Base-by-base conservation (phyloP, 2,113 vertebrate species). In the Siniperca chuatsi region DNA sequence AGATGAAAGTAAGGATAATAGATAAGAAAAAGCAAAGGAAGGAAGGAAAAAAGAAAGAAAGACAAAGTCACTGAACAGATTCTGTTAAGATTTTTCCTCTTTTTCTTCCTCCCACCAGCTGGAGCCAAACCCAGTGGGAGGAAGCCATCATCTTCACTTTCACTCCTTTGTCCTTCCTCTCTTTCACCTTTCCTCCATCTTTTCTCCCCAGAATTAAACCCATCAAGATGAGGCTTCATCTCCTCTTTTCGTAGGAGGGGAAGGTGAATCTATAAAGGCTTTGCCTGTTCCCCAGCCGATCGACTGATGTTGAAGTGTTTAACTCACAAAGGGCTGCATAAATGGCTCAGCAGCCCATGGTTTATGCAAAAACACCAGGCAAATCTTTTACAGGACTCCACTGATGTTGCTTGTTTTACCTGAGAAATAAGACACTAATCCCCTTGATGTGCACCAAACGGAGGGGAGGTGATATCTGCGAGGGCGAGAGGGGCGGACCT, bases 341-440 rank as follows among this genome's bases (percentile, higher is more conserved):
- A 92, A 89, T n/a, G 55, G 82, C 79, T 85, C 70, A 20, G 75
- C 75, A 44, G 81, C 61, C 25, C 11, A 2, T 1, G 54, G 35
- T 87, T 90, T 87, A 89, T 87, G 88, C 88, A 89, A 69, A 89
- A 69, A 29, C 78, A 46, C 74, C 48, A 21, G n/a, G 69, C 37
- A 54, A 80, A 84, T 89, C 65, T 77, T 71, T 40, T 9, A 61
- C 84, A 83, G 88, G 74, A 70, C 82, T 80, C 75, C 79, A 89
- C 65, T 89, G 91, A 90, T 93, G 88, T 79, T 54, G 80, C 87
- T 89, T 70, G 85, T 93, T 94, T 92, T 80, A 88, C 92, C 77
- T 83, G 81, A 42, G 82, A 84, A 87, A 87, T 69, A 78, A 87
- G 75, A 90, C 9, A 13, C 74, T 91, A 90, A 93, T 90, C 88